Base-by-base conservation (phyloP, 1,140 invertebrate species). In the Drosophila dunni region DNA sequence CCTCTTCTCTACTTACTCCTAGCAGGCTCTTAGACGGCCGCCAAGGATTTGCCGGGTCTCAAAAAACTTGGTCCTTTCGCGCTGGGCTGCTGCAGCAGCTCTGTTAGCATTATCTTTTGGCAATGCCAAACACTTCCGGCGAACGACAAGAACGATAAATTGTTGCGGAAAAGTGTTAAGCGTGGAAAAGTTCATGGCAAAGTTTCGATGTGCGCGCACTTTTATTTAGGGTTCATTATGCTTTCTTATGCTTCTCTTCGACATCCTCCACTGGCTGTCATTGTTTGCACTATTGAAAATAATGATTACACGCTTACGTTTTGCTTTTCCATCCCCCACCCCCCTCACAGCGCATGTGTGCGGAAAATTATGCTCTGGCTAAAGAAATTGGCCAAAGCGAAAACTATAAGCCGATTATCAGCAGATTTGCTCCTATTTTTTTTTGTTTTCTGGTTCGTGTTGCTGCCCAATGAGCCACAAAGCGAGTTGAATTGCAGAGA, bases 161-260 rank as follows among this genome's bases (percentile, higher is more conserved):
- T 81, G 79, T 81, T 81, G 79, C 76, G 79, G 72, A 75, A 81
- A 81, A 81, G 79, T 81, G 79, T 81, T 81, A 81, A 81, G 79
- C 79, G 75, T 66, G 70, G 53, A 74, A 80, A 78, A 80, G 78
- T 80, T 80, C 75, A 80, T 33, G 75, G 50, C 71, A 79, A 81
- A 81, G 76, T 81, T 81, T 81, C 65, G 50, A 67, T 76, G 56
- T 62, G 63, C 57, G 67, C 70, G 63, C 72, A 81, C 79, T 81
- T 81, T 79, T 81, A 81, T 81, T 81, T 81, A 72, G 79, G 79
- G 79, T 81, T 81, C 79, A 81, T 81, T 81, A 81, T 81, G 79
- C 64, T 75, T 64, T 70, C 66, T 65, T 74, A 60, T 75, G 45
- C 50, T 53, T 29, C 46, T 56, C 65, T 61, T n/a, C 40, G 24